phyloP scores from a whole-genome alignment of 2,113 vertebrate species.

The Galbula dea region DNA sequence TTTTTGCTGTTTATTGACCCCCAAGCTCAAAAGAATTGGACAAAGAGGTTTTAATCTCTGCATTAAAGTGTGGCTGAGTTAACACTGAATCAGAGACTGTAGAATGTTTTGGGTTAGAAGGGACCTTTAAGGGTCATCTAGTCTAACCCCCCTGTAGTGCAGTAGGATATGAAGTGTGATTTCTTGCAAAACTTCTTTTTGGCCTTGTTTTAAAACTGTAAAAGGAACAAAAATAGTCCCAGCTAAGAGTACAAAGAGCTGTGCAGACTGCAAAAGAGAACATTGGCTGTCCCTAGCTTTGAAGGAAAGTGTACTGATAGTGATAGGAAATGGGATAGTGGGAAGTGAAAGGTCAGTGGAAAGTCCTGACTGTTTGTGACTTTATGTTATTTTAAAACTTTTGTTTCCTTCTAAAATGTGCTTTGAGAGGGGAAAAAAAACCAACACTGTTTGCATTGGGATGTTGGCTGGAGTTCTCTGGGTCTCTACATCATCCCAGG shows the following conservation, averaged over 20 bases:
- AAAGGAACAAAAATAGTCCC: neutral
- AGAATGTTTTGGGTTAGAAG: no score
- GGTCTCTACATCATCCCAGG: neutral
- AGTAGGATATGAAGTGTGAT: neutral
- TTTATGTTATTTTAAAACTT: constrained; percentile 30
- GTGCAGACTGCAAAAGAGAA: neutral
- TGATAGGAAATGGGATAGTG: constrained; percentile 53
- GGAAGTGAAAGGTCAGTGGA: constrained; percentile 60
- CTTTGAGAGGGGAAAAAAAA: neutral
- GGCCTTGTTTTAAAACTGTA: neutral
- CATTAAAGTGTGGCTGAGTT: neutral
- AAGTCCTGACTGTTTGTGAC: constrained; percentile 40
- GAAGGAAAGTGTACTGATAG: constrained; percentile 36
- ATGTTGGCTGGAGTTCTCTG: neutral
- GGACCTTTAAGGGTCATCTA: no score
- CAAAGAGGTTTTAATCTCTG: neutral
- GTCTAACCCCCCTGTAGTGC: neutral
- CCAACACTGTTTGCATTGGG: neutral
- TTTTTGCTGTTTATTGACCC: neutral
- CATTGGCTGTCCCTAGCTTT: neutral
- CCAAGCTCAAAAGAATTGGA: neutral
- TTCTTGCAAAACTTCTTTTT: neutral
- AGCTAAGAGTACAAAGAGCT: neutral
- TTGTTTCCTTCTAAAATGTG: constrained; percentile 28
- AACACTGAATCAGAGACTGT: neutral